These are phyloP conservation scores for Dryococelus australis DNA, from an alignment of 2,888 invertebrate genomes.

Conservation along the genomic window DNA sequence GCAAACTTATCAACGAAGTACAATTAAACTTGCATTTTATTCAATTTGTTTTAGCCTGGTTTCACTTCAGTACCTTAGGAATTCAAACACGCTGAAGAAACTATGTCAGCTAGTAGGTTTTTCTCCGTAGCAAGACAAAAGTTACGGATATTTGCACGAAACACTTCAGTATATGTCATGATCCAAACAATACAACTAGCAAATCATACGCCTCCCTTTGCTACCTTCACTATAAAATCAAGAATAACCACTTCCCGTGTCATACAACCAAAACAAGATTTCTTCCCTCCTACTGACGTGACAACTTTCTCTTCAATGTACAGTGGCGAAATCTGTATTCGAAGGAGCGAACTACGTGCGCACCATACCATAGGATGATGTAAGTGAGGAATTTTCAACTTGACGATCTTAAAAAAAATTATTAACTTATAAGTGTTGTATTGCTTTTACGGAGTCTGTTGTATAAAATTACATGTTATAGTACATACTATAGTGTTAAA, in stretches of 20 bases:
- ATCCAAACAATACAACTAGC: neutral
- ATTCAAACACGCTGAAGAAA: neutral
- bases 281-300: slow-evolving; percentile 36
- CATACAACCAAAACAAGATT: slow-evolving; percentile 24
- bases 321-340: slow-evolving; percentile 29
- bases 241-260: neutral
- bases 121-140: neutral
- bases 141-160: neutral
- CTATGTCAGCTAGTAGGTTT: neutral
- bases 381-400: neutral
- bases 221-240: neutral
- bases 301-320: slow-evolving; percentile 35
- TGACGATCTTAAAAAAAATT: neutral
- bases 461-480: neutral
- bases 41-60: neutral
- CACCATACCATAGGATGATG: neutral
- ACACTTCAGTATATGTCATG: neutral
- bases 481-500: neutral
- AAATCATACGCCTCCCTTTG: neutral
- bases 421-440: neutral
- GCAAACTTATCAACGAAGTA: neutral
- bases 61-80: neutral
- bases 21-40: neutral
- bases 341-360: slow-evolving; percentile 6
- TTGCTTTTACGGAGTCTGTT: neutral